Evolutionary conservation across 1,140 invertebrate genomes (phyloP), one percentile per base, ranked within the genome.

Genomic region (Potamilus streckersoni): DNA sequence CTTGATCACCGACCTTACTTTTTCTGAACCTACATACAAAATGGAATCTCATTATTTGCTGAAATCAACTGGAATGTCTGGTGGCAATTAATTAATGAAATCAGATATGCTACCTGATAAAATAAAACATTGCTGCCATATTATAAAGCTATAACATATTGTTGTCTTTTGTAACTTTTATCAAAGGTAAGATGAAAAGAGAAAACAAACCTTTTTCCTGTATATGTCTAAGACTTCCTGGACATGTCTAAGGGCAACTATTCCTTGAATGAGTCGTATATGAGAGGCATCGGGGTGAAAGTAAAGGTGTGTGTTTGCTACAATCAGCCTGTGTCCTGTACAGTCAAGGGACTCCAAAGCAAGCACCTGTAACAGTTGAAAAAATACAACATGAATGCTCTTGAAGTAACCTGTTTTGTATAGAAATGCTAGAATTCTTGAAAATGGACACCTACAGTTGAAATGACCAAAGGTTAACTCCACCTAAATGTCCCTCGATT

Each of bases 271-370:
- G 5, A 98, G 89, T 80, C 97, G 90, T 81, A 98, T 94, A 85
- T 97, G 94, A 90, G 96, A 94, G 13, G 95, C 94, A 88, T 95
- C 93, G 3, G 96, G 95, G 86, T 96, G 94, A 86, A 97, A 98
- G 88, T 96, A 98, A 20, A 98, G 91, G 92, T 98, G 97, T 1
- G 96, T 97, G 85, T 97, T 97, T 31, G 93, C 95, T 69, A 97
- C 91, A 71, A 96, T 86, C 57, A 96, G 73, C 70, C 79, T 71
- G 91, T 89, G 61, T 1, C 70, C 78, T 13, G 90, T 90, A 82
- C 92, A 91, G 14, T 94, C 92, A 67, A 91, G 85, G 13, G 92
- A 92, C 84, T 93, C 90, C 67, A 96, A 89, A 57, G 93, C 84
- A 49, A 92, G 88, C 19, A 92, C 91, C 93, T 94, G 80, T 15